Conservation (phyloP, 2,888 invertebrate genomes). For the Elmis aenea region DNA sequence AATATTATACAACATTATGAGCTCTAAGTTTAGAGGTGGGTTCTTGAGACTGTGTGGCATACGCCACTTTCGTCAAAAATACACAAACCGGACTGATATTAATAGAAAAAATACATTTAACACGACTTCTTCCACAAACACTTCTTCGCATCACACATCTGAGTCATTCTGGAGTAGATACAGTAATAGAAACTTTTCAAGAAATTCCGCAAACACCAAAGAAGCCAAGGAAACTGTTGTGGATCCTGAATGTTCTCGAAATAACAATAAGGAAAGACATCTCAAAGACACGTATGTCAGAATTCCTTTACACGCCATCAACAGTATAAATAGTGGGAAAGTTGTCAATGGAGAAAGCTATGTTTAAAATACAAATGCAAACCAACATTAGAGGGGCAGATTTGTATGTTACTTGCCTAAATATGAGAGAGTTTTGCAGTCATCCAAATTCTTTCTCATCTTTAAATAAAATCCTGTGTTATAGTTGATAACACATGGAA, state of each 20-base stretch:
- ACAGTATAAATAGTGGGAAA: conserved; percentile 29
- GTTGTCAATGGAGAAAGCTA: conserved; percentile 37
- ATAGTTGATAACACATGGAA: too few species aligned
- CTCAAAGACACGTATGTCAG: conserved; percentile 36
- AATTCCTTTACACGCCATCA: conserved; percentile 32
- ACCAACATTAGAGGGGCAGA: too few species aligned
- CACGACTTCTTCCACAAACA: conserved; percentile 59
- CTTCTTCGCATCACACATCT: conserved; percentile 55
- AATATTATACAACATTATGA: conserved; percentile 86
- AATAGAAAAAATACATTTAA: conserved; percentile 63
- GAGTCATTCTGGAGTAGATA: conserved; percentile 61
- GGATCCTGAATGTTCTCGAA: conserved; percentile 21
- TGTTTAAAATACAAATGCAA: too few species aligned
- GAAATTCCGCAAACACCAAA: conserved; percentile 33
- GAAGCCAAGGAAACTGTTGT: conserved; percentile 34
- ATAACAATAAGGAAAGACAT: conserved; percentile 16
- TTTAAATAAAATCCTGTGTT: too few species aligned
- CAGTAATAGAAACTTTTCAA: conserved; percentile 47
- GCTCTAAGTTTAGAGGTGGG: conserved; percentile 82
- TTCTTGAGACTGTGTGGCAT: conserved; percentile 63
- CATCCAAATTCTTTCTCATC: too few species aligned
- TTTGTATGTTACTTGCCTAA: too few species aligned
- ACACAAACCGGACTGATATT: conserved; percentile 47
- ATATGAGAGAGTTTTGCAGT: too few species aligned
- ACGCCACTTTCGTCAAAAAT: conserved; percentile 41